Evolutionary conservation across 2,888 invertebrate genomes (phyloP).

Genomic region (Tiliacea citrago): DNA sequence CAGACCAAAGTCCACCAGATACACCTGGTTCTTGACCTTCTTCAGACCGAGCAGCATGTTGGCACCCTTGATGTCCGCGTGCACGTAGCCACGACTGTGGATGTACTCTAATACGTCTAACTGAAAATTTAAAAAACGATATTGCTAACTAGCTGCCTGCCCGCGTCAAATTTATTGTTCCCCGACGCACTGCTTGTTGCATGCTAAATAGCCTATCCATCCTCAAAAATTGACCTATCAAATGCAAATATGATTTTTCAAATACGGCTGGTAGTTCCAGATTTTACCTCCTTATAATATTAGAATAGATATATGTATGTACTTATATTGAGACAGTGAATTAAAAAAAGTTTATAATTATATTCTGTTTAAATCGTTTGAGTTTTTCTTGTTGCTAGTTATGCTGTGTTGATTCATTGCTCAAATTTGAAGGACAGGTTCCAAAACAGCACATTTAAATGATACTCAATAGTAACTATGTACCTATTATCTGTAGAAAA

Average conservation of each 20-base stretch:
- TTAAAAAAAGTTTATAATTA: background rate
- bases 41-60: constrained; percentile 96
- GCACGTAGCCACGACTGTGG: constrained; percentile 97
- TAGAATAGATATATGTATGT: too few species aligned
- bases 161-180: too few species aligned
- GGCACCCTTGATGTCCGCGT: constrained; percentile 98
- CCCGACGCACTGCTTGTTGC: too few species aligned
- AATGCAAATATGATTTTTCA: too few species aligned
- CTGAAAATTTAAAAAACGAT: constrained; percentile 86
- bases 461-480: constrained; percentile 8
- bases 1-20: constrained; percentile 98
- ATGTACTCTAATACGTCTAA: constrained; percentile 97
- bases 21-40: constrained; percentile 93
- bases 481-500: background rate
- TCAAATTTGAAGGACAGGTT: constrained; percentile 18
- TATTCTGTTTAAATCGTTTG: constrained; percentile 4
- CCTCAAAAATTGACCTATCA: too few species aligned
- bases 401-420: constrained; percentile 7
- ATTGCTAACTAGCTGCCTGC: background rate
- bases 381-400: background rate
- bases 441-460: background rate
- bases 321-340: too few species aligned
- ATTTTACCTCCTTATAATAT: too few species aligned
- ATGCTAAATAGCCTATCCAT: too few species aligned
- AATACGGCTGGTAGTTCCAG: too few species aligned